phyloP scores from a whole-genome alignment of 2,113 vertebrate genomes.

The Litocranius walleri region DNA sequence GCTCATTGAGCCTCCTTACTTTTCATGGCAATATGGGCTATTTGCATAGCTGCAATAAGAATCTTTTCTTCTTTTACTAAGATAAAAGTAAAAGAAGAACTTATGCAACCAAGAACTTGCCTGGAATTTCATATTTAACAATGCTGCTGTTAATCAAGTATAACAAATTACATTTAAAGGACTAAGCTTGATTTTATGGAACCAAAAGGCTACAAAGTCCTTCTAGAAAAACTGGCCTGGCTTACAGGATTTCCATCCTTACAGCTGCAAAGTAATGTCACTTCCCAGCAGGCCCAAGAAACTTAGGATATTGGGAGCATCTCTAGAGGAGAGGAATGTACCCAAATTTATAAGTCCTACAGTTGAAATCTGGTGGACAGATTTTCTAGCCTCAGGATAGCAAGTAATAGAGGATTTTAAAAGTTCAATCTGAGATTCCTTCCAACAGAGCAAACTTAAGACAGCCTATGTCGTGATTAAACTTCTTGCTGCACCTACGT shows the following conservation, averaged over 20 bases:
- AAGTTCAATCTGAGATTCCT: background rate
- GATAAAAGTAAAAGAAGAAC: too few species aligned
- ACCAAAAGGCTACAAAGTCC: background rate
- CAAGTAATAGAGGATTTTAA: background rate
- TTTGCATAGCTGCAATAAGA: background rate
- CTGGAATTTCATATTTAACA: slow-evolving; percentile 17
- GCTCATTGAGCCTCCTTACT: background rate
- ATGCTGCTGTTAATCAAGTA: background rate
- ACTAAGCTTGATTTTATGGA: background rate
- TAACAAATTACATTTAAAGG: background rate
- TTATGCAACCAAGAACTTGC: background rate
- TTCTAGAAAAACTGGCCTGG: background rate
- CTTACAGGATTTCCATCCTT: background rate
- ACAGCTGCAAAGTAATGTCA: background rate
- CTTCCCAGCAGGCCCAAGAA: background rate
- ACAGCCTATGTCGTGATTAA: background rate
- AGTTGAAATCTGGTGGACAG: background rate
- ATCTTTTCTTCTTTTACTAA: background rate
- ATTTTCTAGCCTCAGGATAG: background rate
- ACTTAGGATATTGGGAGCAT: background rate
- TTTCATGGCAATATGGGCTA: background rate
- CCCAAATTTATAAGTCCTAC: background rate
- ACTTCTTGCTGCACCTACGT: background rate
- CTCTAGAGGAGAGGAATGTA: background rate
- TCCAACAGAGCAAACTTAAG: background rate